A percentile compares a stretch with the other conserved stretches of the same genome.
Evolutionary conservation across 2,888 invertebrate genomes (phyloP).

Genomic region (Bombylius major): DNA sequence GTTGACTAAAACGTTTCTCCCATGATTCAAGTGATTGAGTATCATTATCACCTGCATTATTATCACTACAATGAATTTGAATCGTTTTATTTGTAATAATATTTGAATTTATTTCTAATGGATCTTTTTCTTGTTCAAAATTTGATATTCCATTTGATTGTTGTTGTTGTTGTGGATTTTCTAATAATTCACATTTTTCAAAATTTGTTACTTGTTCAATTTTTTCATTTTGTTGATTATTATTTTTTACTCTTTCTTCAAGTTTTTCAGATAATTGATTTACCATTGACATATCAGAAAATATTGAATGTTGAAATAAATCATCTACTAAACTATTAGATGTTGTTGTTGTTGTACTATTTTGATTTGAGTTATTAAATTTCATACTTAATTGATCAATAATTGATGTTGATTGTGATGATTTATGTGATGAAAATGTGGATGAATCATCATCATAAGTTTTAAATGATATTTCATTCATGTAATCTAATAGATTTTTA

Average conservation of each 20-base stretch:
- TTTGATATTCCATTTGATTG: too few relatives aligned
- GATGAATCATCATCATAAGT: neutral
- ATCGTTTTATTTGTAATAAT: too few relatives aligned
- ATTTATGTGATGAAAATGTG: neutral
- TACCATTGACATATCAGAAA: conserved; percentile 19
- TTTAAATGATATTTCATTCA: conserved; percentile 8
- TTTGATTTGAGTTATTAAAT: neutral
- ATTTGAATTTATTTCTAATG: too few relatives aligned
- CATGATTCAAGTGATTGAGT: neutral
- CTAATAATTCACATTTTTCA: too few relatives aligned
- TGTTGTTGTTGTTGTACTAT: neutral
- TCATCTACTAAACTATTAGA: neutral
- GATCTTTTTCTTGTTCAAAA: too few relatives aligned
- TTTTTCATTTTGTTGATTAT: too few relatives aligned
- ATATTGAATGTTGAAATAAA: conserved; percentile 4
- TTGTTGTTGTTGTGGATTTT: too few relatives aligned
- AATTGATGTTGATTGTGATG: neutral
- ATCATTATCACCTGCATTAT: conserved; percentile 10
- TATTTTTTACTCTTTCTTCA: neutral
- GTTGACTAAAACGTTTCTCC: neutral
- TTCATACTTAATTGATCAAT: conserved; percentile 4
- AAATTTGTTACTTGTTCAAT: too few relatives aligned
- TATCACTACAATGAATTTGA: neutral
- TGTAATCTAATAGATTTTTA: conserved; percentile 8
- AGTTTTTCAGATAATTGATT: conserved; percentile 23